Evolutionary conservation across 92 coral and sea anemone genomes (phyloP), one percentile per base, ranked within the genome.

Genomic region (Phymanthus crucifer): DNA sequence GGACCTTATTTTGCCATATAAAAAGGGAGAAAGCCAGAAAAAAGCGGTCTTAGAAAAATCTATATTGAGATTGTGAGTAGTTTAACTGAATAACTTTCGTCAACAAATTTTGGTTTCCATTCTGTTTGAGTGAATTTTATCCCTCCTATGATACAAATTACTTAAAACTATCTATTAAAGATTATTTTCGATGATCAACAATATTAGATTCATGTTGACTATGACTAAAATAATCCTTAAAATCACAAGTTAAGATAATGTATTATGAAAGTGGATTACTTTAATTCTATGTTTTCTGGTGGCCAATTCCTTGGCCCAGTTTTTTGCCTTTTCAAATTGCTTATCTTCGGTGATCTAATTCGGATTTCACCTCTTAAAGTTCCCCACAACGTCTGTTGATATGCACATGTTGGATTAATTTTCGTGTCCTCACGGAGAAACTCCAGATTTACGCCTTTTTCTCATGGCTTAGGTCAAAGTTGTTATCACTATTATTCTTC

Each of bases 371-470:
- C 24, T 3, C 64, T 7, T 21, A 54, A 26, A 54, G 64, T 24
- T 21, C 26, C 11, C 3, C n/a, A 26, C 33, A 16, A n/a, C 27
- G 27, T n/a, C 29, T 61, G 29, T n/a, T 29, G 33, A 61, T 4
- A 29, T 61, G 29, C 17, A 61, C 13, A 29, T 24, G 7, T 54
- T 26, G 17, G 33, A 24, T 29, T 29, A 9, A 26, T 61, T 61
- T 61, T 61, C 64, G 13, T 26, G 68, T 24, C 68, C 29, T 24
- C 26, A 61, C n/a, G 64, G 23, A 61, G 68, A 24, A 61, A 27
- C 68, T 61, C 68, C 32, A 61, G 68, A 61, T 61, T 61, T 61
- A 61, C 34, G 68, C 0, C 12, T 19, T 19, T 70, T 70, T 70
- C 37, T 40, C 32, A 35, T 11, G 32, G 32, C 12, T 36, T 36